Evolutionary conservation across 2,888 invertebrate species (phyloP).

Genomic region (Drosophila infuscata): DNA sequence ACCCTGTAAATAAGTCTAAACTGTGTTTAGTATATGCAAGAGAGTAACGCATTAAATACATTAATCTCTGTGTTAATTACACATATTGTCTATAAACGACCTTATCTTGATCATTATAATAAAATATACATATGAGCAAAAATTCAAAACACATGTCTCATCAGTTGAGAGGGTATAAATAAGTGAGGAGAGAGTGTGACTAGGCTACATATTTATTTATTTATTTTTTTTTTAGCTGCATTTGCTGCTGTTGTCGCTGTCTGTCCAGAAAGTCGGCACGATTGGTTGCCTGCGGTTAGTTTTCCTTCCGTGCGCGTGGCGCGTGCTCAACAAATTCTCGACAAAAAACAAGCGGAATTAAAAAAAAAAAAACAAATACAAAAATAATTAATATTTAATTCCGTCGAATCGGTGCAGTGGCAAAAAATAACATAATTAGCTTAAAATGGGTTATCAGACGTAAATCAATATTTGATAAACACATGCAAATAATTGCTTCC

Average conservation of each 20-base stretch:
- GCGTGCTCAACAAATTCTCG: constrained; percentile 57
- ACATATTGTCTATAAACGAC: neutral
- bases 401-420: constrained; percentile 19
- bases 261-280: constrained; percentile 39
- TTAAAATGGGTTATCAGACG: constrained; percentile 31
- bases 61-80: neutral
- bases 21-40: neutral
- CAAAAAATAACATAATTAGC: constrained; percentile 33
- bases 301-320: constrained; percentile 66
- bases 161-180: constrained; percentile 43
- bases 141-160: neutral
- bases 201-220: constrained; percentile 1
- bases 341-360: constrained; percentile 14
- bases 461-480: constrained; percentile 37
- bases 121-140: neutral
- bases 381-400: constrained; percentile 16
- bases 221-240: constrained; percentile 31
- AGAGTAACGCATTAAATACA: neutral
- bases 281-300: constrained; percentile 53
- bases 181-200: constrained; percentile 18
- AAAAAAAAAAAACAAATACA: neutral
- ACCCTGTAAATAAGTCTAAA: constrained; percentile 4
- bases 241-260: constrained; percentile 33
- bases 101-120: neutral
- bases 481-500: constrained; percentile 40